phyloP scores from a whole-genome alignment of 1,140 invertebrate genomes.

The Latrodectus geometricus region DNA sequence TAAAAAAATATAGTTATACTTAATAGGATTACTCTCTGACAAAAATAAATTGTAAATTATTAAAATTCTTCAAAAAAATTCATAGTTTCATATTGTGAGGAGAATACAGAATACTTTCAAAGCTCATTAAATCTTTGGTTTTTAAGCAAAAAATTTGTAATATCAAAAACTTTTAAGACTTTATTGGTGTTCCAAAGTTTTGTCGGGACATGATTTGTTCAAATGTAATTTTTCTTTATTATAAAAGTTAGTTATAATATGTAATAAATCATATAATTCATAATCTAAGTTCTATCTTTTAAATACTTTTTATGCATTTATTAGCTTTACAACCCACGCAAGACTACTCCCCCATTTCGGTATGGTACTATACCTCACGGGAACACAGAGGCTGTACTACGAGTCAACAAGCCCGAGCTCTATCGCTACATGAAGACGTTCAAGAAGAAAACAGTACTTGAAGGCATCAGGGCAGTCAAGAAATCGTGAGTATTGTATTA shows the following conservation, averaged over 20 bases:
- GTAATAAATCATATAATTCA: neutral
- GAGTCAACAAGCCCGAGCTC: constrained; percentile 83
- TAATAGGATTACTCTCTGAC: no score
- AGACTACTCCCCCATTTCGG: constrained; percentile 90
- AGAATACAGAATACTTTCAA: no score
- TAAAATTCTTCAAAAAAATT: no score
- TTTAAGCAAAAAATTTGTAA: no score
- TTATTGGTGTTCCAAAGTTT: no score
- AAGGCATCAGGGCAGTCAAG: constrained; percentile 89
- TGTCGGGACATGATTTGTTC: neutral
- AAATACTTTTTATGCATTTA: neutral
- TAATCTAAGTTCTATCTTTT: no score
- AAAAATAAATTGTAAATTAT: no score
- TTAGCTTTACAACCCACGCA: constrained; percentile 82
- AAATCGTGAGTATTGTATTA: constrained; percentile 75
- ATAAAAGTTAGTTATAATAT: neutral
- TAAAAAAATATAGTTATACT: no score
- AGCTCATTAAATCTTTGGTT: no score
- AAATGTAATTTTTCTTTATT: neutral
- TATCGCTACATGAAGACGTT: constrained; percentile 90
- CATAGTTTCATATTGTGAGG: no score
- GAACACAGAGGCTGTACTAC: constrained; percentile 93
- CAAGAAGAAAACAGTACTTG: constrained; percentile 86
- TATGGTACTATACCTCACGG: constrained; percentile 97
- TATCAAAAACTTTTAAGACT: no score